Base-by-base conservation (phyloP, 2,888 invertebrate species). In the Ctenicera cuprea region DNA sequence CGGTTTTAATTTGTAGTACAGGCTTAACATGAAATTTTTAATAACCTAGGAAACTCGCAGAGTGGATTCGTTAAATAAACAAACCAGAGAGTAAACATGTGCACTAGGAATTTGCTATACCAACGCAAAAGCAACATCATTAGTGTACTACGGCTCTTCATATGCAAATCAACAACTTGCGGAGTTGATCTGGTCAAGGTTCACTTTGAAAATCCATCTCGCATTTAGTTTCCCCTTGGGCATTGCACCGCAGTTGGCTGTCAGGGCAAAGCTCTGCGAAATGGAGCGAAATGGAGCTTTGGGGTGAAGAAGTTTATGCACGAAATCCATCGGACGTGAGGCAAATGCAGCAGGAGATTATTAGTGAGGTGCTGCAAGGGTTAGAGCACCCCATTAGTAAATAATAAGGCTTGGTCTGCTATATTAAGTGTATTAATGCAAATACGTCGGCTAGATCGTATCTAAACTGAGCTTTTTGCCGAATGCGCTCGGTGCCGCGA, bases 121-220 rank as follows among this genome's bases (percentile, higher is more conserved):
- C 30, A 18, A 30, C 9, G 43, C 18, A 30, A 68, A 68, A 52
- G 70, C 50, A 70, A 52, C 71, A 41, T 71, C 63, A 71, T 71
- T 71, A 71, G 54, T 50, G 52, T 54, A 45, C 64, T 54, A 64
- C 48, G 57, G 38, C 52, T 71, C 63, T 71, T 71, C 71, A 54
- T 63, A 71, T 71, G 71, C 71, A 71, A 71, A 71, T 71, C 64
- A 57, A 57, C 54, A 52, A 50, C 62, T 64, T 54, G 45, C 63
- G 64, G 63, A 71, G 54, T 54, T 64, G 54, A 41, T 64, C 30
- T 71, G 71, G 71, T 71, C 71, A 71, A 64, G 64, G 64, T 54
- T 33, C 64, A 22, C 71, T 71, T 71, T 71, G 71, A 71, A 54
- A 62, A 62, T 45, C 61, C 20, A 50, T 37, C 38, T 62, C 61